Conservation (phyloP, 2,113 vertebrate genomes). For the Actenoides hombroni region DNA sequence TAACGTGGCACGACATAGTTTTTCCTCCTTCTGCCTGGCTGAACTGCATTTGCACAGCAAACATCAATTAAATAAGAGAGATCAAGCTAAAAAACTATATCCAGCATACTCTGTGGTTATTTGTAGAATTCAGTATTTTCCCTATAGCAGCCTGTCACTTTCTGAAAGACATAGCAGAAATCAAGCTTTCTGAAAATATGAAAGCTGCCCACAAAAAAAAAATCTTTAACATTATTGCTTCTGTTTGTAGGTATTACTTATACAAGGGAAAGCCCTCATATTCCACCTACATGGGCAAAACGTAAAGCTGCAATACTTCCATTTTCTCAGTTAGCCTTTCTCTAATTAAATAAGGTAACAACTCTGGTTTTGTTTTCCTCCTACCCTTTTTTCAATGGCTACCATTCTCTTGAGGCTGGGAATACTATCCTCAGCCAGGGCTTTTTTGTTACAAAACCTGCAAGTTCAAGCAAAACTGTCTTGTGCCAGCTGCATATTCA, state of each 20-base stretch:
- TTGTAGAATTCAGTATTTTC: not conserved
- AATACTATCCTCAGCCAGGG: not conserved
- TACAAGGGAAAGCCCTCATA: not conserved
- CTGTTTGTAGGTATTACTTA: not conserved
- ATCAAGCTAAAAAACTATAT: not conserved
- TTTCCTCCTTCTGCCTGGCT: not conserved
- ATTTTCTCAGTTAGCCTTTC: not conserved
- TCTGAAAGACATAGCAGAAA: not conserved
- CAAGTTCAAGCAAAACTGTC: not conserved
- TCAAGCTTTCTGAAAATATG: not conserved
- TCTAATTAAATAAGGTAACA: not conserved
- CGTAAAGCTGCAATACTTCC: not conserved
- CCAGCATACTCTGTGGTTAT: not conserved
- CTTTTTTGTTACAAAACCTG: not conserved
- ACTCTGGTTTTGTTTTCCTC: not conserved
- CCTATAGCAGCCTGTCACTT: not conserved
- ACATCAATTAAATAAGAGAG: conserved; percentile 26
- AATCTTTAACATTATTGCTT: not conserved
- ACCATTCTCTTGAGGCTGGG: not conserved
- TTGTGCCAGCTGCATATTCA: not conserved
- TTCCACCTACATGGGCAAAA: not conserved
- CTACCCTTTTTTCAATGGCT: not conserved
- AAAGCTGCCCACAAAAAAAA: not conserved
- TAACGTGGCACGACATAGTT: not conserved
- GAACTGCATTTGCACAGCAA: conserved; percentile 26